phyloP scores from a whole-genome alignment of 2,113 vertebrate species.

The Terrapene triunguis region DNA sequence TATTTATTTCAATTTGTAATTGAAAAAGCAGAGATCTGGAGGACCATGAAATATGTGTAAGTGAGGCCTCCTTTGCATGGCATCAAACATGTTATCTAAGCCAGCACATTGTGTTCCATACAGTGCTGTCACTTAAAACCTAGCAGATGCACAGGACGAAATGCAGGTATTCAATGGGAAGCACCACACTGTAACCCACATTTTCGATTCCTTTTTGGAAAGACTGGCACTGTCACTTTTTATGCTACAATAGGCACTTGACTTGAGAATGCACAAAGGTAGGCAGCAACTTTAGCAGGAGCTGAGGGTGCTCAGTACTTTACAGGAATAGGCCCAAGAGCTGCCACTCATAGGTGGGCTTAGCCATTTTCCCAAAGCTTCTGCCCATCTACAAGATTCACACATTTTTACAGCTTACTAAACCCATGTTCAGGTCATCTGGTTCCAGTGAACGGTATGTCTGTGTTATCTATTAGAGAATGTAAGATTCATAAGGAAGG shows the following conservation, averaged over 20 bases:
- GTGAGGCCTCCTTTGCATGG: background rate
- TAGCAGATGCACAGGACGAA: background rate
- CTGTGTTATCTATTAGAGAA: background rate
- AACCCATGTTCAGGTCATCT: accelerated
- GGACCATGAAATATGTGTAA: background rate
- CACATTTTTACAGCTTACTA: background rate
- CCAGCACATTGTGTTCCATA: background rate
- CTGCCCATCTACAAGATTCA: no score
- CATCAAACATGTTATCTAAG: background rate
- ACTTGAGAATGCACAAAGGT: no score
- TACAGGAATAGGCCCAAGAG: no score
- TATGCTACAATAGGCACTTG: background rate
- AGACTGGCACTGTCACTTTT: background rate
- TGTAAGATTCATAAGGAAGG: background rate
- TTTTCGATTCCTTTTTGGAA: background rate
- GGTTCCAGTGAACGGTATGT: accelerated
- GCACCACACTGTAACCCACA: background rate
- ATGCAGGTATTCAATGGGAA: background rate
- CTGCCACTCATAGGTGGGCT: no score
- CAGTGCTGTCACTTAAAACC: background rate
- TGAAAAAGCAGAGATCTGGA: background rate
- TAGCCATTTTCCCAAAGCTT: background rate
- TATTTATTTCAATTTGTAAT: background rate
- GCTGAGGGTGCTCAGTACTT: no score
- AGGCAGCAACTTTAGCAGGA: no score